phyloP scores from a whole-genome alignment of 1,140 invertebrate species.

The Camponotus vicinus region DNA sequence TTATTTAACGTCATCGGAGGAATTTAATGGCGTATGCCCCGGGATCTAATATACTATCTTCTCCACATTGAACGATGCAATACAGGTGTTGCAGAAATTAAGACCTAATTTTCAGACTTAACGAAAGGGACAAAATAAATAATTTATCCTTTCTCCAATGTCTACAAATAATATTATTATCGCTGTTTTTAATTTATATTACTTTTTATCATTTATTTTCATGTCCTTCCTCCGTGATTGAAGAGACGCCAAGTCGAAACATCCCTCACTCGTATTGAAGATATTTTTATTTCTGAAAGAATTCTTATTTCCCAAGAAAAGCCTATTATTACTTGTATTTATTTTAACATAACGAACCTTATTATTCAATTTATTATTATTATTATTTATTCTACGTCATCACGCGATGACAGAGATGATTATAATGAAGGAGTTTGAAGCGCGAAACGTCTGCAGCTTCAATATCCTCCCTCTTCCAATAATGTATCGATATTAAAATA shows the following conservation, averaged over 20 bases:
- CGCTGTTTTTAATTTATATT: too few species aligned
- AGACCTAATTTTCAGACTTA: background rate
- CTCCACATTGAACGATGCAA: background rate
- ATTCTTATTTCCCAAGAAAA: too few species aligned
- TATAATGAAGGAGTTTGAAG: background rate
- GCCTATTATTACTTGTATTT: too few species aligned
- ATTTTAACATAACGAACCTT: too few species aligned
- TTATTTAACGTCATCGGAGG: slow-evolving; percentile 53
- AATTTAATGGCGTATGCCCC: background rate
- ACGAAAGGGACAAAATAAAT: background rate
- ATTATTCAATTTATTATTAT: too few species aligned
- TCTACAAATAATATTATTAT: background rate
- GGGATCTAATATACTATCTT: slow-evolving; percentile 1
- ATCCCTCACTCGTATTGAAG: too few species aligned
- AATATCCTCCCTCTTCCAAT: background rate
- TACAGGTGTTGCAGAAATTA: background rate
- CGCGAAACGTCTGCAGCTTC: background rate
- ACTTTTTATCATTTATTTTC: too few species aligned
- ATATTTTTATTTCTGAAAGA: too few species aligned
- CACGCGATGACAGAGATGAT: background rate
- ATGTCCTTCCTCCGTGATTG: too few species aligned
- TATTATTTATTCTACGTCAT: too few species aligned
- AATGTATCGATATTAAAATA: slow-evolving; percentile 58
- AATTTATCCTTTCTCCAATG: background rate
- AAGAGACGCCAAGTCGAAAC: too few species aligned